Conservation (phyloP, 30 jellyfish, hydroid and myxozoan genomes). For the Catostylus mosaicus region DNA sequence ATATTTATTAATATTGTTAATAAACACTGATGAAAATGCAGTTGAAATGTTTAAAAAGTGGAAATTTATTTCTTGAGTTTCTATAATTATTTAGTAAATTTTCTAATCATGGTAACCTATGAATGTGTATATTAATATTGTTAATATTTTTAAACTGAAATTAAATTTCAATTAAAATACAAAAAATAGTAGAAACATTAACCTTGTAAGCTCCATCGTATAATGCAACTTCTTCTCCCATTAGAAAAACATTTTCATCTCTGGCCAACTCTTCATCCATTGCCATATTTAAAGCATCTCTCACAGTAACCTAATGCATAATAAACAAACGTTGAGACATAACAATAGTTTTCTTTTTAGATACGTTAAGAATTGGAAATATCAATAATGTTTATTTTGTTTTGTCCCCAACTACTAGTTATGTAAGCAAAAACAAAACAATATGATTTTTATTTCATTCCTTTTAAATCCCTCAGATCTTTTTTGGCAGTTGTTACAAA, state of each 20-base stretch:
- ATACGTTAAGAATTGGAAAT: too few species aligned
- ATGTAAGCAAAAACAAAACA: background rate
- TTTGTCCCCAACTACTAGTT: background rate
- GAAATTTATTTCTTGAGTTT: too few species aligned
- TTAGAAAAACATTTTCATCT: conserved; percentile 86
- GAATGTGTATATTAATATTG: background rate
- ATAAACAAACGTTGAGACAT: background rate
- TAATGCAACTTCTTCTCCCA: conserved; percentile 99
- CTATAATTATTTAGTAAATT: too few species aligned
- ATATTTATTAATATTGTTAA: too few species aligned
- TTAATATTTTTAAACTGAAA: background rate
- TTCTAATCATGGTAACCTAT: too few species aligned
- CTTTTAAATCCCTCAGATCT: background rate
- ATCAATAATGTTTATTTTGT: background rate
- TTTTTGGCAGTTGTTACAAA: background rate
- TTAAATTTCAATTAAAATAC: too few species aligned
- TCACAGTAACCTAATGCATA: conserved; percentile 56
- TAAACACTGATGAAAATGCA: too few species aligned
- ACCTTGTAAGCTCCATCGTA: conserved; percentile 99
- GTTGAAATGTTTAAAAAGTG: too few species aligned
- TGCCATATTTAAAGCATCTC: conserved; percentile 98
- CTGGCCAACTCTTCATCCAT: conserved; percentile 98
- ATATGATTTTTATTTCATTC: background rate
- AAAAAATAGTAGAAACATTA: too few species aligned
- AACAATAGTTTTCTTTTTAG: background rate